Percentiles rank a stretch among this genome's conserved stretches.
Evolutionary conservation across 2,113 vertebrate genomes (phyloP).

Genomic region (Lampris incognitus): DNA sequence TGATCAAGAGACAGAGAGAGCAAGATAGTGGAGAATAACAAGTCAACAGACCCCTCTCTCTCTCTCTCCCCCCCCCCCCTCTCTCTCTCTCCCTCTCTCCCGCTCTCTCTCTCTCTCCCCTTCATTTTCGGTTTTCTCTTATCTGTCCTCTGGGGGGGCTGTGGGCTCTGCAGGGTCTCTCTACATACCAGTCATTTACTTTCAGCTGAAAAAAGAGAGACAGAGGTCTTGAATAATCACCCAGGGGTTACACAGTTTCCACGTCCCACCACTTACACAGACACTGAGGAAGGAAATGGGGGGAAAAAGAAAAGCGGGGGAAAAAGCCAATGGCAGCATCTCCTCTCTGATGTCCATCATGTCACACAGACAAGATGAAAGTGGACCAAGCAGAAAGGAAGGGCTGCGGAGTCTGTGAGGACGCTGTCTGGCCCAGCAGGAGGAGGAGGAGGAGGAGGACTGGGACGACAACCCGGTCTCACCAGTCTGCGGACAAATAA

Average conservation of each 20-base stretch:
- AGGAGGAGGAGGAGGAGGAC: too few relatives aligned
- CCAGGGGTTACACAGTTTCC: constrained; percentile 65
- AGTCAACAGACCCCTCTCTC: constrained; percentile 55
- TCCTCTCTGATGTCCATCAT: constrained; percentile 61
- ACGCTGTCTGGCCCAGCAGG: constrained; percentile 15
- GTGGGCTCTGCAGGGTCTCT: constrained; percentile 55
- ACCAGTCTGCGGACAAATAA: too few relatives aligned
- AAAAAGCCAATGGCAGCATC: constrained; percentile 6
- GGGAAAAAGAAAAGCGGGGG: constrained; percentile 25
- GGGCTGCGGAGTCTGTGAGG: constrained; percentile 31
- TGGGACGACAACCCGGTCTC: too few relatives aligned
- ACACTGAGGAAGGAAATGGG: constrained; percentile 19
- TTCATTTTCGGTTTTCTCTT: constrained; percentile 76
- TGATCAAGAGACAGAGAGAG: constrained; percentile 71
- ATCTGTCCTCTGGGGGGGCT: constrained; percentile 66
- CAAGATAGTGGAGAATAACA: constrained; percentile 66
- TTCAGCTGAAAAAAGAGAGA: constrained; percentile 35
- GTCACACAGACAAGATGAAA: constrained; percentile 42
- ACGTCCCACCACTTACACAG: constrained; percentile 57
- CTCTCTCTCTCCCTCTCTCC: constrained; percentile 59
- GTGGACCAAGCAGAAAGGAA: constrained; percentile 65
- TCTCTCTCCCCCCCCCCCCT: constrained; percentile 52
- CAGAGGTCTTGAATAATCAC: constrained; percentile 64
- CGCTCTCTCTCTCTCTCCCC: constrained; percentile 38
- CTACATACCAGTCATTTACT: constrained; percentile 73